Evolutionary conservation across 2,113 vertebrate species (phyloP), one percentile per base, ranked within the genome.

Genomic region (Lampris incognitus): DNA sequence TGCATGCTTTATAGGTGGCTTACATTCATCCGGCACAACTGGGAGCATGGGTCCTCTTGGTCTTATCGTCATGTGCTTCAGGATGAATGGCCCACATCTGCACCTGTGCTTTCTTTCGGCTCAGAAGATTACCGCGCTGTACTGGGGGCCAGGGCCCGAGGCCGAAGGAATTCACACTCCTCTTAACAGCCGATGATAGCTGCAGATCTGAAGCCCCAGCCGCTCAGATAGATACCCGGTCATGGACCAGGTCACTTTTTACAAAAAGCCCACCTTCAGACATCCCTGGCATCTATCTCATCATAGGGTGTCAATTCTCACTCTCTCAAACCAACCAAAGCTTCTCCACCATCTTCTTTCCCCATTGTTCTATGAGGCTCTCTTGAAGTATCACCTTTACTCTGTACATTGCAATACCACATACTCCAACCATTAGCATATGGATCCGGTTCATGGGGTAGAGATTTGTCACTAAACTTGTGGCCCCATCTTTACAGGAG

Each of bases 161-260:
- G 78, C 77, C 55, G 3, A 44, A 82, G 79, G 88, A 91, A 90
- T 91, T 87, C 84, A 69, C 79, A 24, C 80, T 6, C 46, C 76
- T 79, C 80, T 83, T 68, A 85, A 79, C 76, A 88, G 85, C 86
- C 72, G 90, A 86, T 90, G 93, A 94, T 85, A 92, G 90, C 85
- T 84, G 83, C 77, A 76, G 63, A 89, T 92, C 79, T 83, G 63
- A 83, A 61, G 42, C n/a, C 58, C 56, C n/a, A 40, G 36, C 72
- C 24, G 24, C 69, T 66, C 41, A 69, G 78, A 58, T 63, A 72
- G 59, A 68, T 36, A 0, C 46, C 60, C 66, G 5, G 82, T 82
- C 81, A 80, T 0, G 54, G 81, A 78, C 84, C 83, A 74, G 50
- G 66, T 79, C 50, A 6, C 1, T 24, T 76, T 72, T 60, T 40